phyloP scores from a whole-genome alignment of 2,888 invertebrate species.

The Nephrotoma guestfalica region DNA sequence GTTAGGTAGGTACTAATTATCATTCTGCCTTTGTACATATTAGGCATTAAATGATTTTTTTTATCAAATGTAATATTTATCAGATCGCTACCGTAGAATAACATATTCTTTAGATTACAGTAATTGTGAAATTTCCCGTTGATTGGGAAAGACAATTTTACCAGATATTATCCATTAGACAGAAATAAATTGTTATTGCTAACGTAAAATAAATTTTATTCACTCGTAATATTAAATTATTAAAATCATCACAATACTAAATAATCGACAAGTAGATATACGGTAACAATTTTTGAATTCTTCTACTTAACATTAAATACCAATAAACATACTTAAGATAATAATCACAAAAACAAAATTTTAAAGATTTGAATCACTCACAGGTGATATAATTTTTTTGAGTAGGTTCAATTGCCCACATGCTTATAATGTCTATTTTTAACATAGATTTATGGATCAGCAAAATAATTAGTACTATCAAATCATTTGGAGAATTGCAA shows the following conservation, averaged over 20 bases:
- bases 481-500: neutral
- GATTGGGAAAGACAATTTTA: neutral
- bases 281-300: neutral
- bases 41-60: too few species aligned
- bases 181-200: neutral
- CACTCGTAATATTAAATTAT: neutral
- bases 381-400: neutral
- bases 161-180: neutral
- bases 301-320: neutral
- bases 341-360: neutral
- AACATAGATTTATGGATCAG: neutral
- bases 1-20: too few species aligned
- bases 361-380: neutral
- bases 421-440: neutral
- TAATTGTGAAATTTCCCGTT: neutral
- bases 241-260: neutral
- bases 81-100: too few species aligned
- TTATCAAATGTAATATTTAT: too few species aligned
- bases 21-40: too few species aligned
- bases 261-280: neutral
- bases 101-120: neutral
- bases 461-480: neutral
- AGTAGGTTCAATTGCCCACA: neutral
- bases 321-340: neutral
- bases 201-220: neutral